Percentiles rank a stretch among this genome's conserved stretches.
Evolutionary conservation across 2,888 invertebrate genomes (phyloP).

Genomic region (Argynnis bischoffii): DNA sequence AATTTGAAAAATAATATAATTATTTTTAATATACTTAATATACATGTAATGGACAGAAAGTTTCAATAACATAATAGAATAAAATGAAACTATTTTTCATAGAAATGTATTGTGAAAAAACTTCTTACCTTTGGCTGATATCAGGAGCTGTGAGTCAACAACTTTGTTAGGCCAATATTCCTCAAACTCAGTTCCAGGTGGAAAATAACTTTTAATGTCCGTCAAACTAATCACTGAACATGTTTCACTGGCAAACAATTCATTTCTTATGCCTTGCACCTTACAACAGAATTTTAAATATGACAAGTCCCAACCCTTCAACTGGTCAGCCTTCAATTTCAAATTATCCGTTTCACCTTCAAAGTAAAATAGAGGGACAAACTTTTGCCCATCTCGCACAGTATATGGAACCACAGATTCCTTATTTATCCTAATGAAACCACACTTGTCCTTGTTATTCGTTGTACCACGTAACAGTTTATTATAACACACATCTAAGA

Average conservation of each 20-base stretch:
- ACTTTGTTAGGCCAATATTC: slow-evolving; percentile 97
- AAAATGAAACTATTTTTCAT: not conserved
- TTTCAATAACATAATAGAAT: not conserved
- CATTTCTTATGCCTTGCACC: slow-evolving; percentile 95
- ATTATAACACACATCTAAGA: slow-evolving; percentile 93
- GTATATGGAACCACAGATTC: slow-evolving; percentile 97
- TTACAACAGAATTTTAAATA: slow-evolving; percentile 97
- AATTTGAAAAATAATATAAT: too few relatives aligned
- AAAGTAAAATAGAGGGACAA: slow-evolving; percentile 94
- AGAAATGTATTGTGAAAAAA: not conserved
- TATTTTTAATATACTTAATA: too few relatives aligned
- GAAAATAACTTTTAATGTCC: slow-evolving; percentile 95
- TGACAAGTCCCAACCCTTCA: slow-evolving; percentile 95
- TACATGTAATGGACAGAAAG: too few relatives aligned
- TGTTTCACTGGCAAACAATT: slow-evolving; percentile 94
- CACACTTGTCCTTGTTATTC: slow-evolving; percentile 90
- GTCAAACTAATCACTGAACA: slow-evolving; percentile 95
- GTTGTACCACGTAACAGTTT: slow-evolving; percentile 89
- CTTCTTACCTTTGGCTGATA: slow-evolving; percentile 84
- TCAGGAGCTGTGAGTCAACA: slow-evolving; percentile 89
- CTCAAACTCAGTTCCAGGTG: slow-evolving; percentile 93
- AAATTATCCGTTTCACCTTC: slow-evolving; percentile 96
- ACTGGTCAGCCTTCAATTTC: slow-evolving; percentile 91
- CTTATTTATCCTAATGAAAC: slow-evolving; percentile 95
- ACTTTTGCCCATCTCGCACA: slow-evolving; percentile 90